phyloP scores from a whole-genome alignment of 2,888 invertebrate genomes.

The Pegoplata infirma region DNA sequence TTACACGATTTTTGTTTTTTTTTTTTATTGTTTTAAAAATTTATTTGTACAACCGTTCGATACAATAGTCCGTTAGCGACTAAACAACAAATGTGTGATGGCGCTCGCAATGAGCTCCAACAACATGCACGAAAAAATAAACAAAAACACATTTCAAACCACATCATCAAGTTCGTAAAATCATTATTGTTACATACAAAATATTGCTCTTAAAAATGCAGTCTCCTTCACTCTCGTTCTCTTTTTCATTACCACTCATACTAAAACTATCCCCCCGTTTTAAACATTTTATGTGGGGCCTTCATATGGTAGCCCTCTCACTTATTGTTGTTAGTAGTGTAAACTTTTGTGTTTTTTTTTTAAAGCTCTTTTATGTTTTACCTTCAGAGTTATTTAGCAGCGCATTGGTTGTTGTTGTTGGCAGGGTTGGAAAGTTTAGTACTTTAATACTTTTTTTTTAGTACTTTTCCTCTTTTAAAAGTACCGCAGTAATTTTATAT shows the following conservation, averaged over 20 bases:
- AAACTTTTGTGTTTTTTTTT: too few relatives aligned
- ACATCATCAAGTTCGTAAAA: slow-evolving; percentile 59
- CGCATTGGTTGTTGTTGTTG: background rate
- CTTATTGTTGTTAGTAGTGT: background rate
- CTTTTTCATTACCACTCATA: background rate
- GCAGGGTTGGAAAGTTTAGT: too few relatives aligned
- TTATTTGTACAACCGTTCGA: slow-evolving; percentile 69
- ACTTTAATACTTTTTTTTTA: too few relatives aligned
- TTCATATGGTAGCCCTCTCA: background rate
- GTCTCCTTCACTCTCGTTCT: background rate
- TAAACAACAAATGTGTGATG: slow-evolving; percentile 68
- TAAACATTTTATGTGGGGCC: background rate
- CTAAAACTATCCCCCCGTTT: background rate
- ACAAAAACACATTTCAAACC: slow-evolving; percentile 34
- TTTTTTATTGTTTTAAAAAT: slow-evolving; percentile 5
- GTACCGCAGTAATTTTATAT: too few relatives aligned
- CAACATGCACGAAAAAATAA: slow-evolving; percentile 34
- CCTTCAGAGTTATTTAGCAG: background rate
- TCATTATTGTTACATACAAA: slow-evolving; percentile 33
- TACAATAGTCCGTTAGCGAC: slow-evolving; percentile 72
- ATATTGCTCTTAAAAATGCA: background rate
- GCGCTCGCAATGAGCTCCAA: slow-evolving; percentile 43
- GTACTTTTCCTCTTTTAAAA: too few relatives aligned
- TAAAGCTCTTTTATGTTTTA: background rate
- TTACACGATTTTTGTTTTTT: slow-evolving; percentile 3